phyloP scores from a whole-genome alignment of 2,888 invertebrate genomes.

The Holacanthella duospinosa region DNA sequence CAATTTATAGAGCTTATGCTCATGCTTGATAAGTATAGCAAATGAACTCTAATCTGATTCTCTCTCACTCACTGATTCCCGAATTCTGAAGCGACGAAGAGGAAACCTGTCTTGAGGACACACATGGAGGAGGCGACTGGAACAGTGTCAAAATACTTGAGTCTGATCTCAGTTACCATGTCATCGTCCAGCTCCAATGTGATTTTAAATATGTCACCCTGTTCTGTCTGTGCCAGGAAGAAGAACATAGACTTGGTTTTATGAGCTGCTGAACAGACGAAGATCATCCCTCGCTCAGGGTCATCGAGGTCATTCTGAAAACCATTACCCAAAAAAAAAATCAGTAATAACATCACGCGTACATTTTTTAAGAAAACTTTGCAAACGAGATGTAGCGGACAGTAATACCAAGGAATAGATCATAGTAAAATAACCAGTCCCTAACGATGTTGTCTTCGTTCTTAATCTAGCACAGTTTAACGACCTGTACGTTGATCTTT shows the following conservation, averaged over 20 bases:
- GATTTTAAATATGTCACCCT: slow-evolving; percentile 93
- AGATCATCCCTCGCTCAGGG: slow-evolving; percentile 97
- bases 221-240: slow-evolving; percentile 97
- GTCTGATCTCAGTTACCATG: slow-evolving; percentile 94
- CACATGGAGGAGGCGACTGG: slow-evolving; percentile 95
- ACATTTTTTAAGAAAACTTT: not conserved
- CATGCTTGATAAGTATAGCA: slow-evolving; percentile 11
- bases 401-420: slow-evolving; percentile 30
- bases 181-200: slow-evolving; percentile 95
- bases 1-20: no score
- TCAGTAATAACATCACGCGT: slow-evolving; percentile 3
- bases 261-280: slow-evolving; percentile 97
- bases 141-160: slow-evolving; percentile 99
- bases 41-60: no score
- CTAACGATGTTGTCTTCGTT: slow-evolving; percentile 31
- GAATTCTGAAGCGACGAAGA: slow-evolving; percentile 97
- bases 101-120: slow-evolving; percentile 94
- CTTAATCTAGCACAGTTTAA: slow-evolving; percentile 31
- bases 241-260: slow-evolving; percentile 99
- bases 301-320: slow-evolving; percentile 60
- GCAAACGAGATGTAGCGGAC: slow-evolving; percentile 22
- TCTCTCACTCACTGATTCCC: slow-evolving; percentile 99
- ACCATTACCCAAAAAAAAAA: not conserved
- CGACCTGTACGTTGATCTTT: slow-evolving; percentile 32
- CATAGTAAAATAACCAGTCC: slow-evolving; percentile 17